Percentiles rank a stretch among this genome's conserved stretches.
Evolutionary conservation across 2,888 invertebrate species (phyloP).

Genomic region (Heliconius charithonia): DNA sequence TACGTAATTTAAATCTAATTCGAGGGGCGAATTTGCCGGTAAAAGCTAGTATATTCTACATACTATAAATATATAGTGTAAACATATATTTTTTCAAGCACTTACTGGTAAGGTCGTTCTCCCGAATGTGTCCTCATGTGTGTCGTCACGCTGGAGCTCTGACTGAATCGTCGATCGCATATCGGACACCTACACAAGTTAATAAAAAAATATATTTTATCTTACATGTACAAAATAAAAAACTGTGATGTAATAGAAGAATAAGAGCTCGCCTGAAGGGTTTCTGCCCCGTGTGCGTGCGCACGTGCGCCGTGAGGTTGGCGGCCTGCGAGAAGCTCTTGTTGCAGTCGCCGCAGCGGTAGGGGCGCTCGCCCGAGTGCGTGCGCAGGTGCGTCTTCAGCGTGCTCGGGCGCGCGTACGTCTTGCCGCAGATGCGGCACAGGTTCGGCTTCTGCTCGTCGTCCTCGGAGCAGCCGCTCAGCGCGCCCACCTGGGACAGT

Average conservation of each 20-base stretch:
- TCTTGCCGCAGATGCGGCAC: conserved; percentile 97
- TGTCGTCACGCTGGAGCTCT: conserved; percentile 97
- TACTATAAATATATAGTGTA: too few species aligned
- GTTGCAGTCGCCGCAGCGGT: conserved; percentile 95
- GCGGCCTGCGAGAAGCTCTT: conserved; percentile 99
- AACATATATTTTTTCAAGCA: conserved; percentile 28
- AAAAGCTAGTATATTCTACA: background rate
- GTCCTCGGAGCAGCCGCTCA: conserved; percentile 86
- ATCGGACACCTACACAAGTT: conserved; percentile 91
- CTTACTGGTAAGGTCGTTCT: conserved; percentile 95
- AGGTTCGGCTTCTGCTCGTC: conserved; percentile 93
- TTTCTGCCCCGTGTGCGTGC: conserved; percentile 98
- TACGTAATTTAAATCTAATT: too few species aligned
- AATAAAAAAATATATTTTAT: background rate
- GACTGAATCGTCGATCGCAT: conserved; percentile 98
- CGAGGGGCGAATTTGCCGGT: too few species aligned
- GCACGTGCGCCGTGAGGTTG: conserved; percentile 97
- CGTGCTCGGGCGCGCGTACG: conserved; percentile 97
- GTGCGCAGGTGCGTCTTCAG: conserved; percentile 98
- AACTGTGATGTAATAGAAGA: too few species aligned
- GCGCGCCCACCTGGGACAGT: conserved; percentile 67
- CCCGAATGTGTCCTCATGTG: conserved; percentile 99
- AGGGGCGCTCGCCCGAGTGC: conserved; percentile 97
- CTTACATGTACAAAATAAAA: too few species aligned
- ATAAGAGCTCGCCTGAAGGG: too few species aligned